Conservation (phyloP, 2,888 invertebrate species). For the Scaeva pyrastri region DNA sequence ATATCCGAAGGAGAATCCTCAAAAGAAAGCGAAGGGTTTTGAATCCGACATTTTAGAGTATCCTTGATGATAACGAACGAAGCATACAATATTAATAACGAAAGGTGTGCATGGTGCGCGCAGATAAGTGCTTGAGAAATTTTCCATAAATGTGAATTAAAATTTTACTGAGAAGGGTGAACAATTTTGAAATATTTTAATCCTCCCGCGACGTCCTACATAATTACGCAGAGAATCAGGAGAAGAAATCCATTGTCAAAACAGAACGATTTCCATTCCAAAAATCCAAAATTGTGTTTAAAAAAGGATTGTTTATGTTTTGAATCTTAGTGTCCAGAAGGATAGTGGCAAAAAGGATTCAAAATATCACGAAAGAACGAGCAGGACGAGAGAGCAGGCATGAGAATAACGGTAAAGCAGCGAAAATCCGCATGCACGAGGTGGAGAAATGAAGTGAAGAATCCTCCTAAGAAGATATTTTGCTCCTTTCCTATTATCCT, state of each 20-base stretch:
- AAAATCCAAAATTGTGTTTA: conserved; percentile 60
- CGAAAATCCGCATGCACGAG: conserved; percentile 26
- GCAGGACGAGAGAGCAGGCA: conserved; percentile 18
- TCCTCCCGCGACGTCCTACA: conserved; percentile 75
- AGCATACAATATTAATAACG: conserved; percentile 31
- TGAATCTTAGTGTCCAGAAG: conserved; percentile 59
- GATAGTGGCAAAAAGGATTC: conserved; percentile 54
- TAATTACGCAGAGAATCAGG: conserved; percentile 42
- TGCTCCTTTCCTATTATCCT: conserved; percentile 61
- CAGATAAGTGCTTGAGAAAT: conserved; percentile 21
- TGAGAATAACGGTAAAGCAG: conserved; percentile 25
- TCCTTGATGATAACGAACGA: conserved; percentile 43
- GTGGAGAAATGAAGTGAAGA: conserved; percentile 51
- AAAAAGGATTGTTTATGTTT: conserved; percentile 30
- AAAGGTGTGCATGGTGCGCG: conserved; percentile 44
- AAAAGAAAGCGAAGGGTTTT: conserved; percentile 39
- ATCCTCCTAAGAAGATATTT: conserved; percentile 57
- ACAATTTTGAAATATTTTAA: conserved; percentile 54
- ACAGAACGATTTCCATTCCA: conserved; percentile 68
- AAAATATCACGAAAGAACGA: conserved; percentile 33
- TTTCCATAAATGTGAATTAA: conserved; percentile 37
- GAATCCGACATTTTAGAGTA: conserved; percentile 47
- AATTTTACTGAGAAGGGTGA: conserved; percentile 30
- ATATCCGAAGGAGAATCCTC: conserved; percentile 58
- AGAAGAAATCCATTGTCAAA: conserved; percentile 52